Base-by-base conservation (phyloP, 2,797 vertebrate genomes). In the Crax fasciolata region DNA sequence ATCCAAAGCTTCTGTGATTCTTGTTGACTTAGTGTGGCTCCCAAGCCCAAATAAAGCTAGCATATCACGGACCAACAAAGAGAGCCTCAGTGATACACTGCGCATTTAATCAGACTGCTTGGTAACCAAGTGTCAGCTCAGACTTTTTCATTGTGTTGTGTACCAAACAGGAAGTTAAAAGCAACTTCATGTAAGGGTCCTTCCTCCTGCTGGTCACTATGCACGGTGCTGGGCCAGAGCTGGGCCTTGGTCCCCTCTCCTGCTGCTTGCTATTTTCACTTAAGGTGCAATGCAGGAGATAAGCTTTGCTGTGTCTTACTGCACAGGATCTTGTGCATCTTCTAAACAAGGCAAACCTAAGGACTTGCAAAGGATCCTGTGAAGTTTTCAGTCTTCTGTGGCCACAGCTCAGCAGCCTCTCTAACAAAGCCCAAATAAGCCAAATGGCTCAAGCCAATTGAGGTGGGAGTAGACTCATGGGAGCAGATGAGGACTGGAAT, bases 41-140 rank as follows among this genome's bases (percentile, higher is more conserved):
- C 14, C 13, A 41, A 49, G 28, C 13, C 8, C 13, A 52, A 32
- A 57, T 25, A 58, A 70, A 46, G 5, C 4, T 30, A n/a, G 6
- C 11, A 38, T 1, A 3, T n/a, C 10, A 38, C 12, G 20, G 16
- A 46, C 3, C 8, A 39, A 20, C 5, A 72, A 32, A n/a, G 12
- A 57, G 8, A 1, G 32, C 4, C 2, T 43, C n/a, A 28, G 13
- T 27, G 9, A 46, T 8, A 24, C 4, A 16, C 6, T 6, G 3
- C 27, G 6, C 24, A 38, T 52, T 35, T 57, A 9, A 30, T 18
- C 12, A 24, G 21, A 28, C 6, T 70, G 4, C 11, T 74, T 39
- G 35, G 44, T 5, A 23, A 20, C 32, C 14, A 30, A 38, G 2
- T 32, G 14, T 52, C 28, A 57, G 13, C 4, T 7, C 24, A 83